Evolutionary conservation across 2,888 invertebrate species (phyloP).

Genomic region (Chouioia cunea): DNA sequence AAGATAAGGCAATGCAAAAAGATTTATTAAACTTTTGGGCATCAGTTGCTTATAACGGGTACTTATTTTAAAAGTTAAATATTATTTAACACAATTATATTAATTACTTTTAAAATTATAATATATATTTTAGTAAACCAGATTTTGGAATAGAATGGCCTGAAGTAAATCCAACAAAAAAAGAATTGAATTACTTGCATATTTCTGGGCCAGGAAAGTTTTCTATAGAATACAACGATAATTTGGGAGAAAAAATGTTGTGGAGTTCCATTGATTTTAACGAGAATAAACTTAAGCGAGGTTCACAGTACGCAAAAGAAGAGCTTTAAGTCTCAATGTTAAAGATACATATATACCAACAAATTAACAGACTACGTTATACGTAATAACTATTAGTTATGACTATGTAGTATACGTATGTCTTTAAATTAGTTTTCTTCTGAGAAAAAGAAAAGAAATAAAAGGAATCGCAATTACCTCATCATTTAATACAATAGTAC

Average conservation of each 20-base stretch:
- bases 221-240: slow-evolving; percentile 68
- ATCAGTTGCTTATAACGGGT: slow-evolving; percentile 75
- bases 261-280: slow-evolving; percentile 75
- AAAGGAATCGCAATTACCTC: slow-evolving; percentile 28
- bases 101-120: neutral
- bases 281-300: slow-evolving; percentile 68
- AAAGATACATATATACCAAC: too few species aligned
- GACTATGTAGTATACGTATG: too few species aligned
- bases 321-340: slow-evolving; percentile 61
- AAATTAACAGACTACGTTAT: too few species aligned
- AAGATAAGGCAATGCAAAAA: slow-evolving; percentile 72
- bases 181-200: slow-evolving; percentile 71
- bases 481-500: slow-evolving; percentile 27
- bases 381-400: too few species aligned
- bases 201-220: slow-evolving; percentile 70
- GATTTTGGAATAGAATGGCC: slow-evolving; percentile 69
- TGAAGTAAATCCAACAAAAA: slow-evolving; percentile 67
- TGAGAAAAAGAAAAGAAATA: neutral
- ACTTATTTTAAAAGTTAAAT: slow-evolving; percentile 52
- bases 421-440: too few species aligned
- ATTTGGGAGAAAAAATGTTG: slow-evolving; percentile 73
- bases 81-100: slow-evolving; percentile 4
- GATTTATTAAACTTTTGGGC: slow-evolving; percentile 72
- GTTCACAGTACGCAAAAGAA: slow-evolving; percentile 18
- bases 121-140: slow-evolving; percentile 65